These are phyloP conservation scores for Drosophila prolongata DNA, from an alignment of 2,888 invertebrate species.

Conservation along the genomic window DNA sequence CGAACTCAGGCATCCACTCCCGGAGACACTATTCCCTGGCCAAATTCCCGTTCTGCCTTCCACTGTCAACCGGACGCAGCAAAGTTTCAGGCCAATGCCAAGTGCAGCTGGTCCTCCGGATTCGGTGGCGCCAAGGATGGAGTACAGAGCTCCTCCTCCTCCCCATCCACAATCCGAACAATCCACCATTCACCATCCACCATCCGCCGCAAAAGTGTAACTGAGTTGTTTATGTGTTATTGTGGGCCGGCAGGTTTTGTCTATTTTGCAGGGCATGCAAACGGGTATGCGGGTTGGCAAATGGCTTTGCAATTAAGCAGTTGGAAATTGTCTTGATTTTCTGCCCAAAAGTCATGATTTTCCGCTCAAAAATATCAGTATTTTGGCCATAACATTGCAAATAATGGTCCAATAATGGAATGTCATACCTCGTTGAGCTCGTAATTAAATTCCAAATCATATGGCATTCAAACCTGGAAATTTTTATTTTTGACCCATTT, in stretches of 20 bases:
- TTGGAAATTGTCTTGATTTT: no score
- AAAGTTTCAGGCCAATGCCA: constrained; percentile 50
- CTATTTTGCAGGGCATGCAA: constrained; percentile 19
- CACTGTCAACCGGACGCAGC: constrained; percentile 8
- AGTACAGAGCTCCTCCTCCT: neutral
- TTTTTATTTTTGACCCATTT: no score
- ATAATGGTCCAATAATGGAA: no score
- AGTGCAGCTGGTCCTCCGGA: constrained; percentile 59
- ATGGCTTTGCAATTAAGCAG: neutral
- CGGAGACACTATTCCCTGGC: neutral
- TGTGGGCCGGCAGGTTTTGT: constrained; percentile 41
- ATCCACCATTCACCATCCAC: neutral
- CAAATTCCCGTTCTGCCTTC: neutral
- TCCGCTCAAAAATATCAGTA: no score
- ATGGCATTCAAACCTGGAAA: no score
- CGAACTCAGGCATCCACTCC: neutral
- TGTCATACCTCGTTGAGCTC: no score
- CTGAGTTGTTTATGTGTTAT: constrained; percentile 77
- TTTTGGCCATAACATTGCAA: no score
- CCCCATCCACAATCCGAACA: neutral
- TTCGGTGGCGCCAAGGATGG: constrained; percentile 8
- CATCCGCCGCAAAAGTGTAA: constrained; percentile 59
- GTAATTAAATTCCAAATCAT: no score
- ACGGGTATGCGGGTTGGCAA: constrained; percentile 18
- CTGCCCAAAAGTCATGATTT: no score